Percentiles rank a stretch among this genome's conserved stretches.
Evolutionary conservation across 1,140 invertebrate species (phyloP).

Genomic region (Cydia splendana): DNA sequence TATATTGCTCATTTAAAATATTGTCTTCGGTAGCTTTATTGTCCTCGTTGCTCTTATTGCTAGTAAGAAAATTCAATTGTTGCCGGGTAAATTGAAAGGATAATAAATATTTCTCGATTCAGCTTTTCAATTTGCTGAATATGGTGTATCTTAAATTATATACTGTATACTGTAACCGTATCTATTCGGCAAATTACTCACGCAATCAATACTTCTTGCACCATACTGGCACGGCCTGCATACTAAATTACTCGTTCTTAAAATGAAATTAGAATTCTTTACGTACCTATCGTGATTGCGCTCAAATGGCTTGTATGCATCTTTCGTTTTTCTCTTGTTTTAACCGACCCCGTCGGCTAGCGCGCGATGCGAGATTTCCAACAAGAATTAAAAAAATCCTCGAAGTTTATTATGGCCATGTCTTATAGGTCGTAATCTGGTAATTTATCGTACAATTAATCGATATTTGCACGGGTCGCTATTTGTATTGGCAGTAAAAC

Average conservation of each 20-base stretch:
- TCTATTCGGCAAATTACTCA: not conserved
- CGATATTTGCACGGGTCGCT: not conserved
- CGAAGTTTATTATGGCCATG: not conserved
- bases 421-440: not conserved
- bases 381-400: conserved; percentile 5
- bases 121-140: not conserved
- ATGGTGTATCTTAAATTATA: not conserved
- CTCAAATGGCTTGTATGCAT: conserved; percentile 45
- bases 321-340: conserved; percentile 40
- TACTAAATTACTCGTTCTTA: conserved; percentile 43
- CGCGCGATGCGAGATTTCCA: not conserved
- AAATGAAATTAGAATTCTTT: conserved; percentile 59
- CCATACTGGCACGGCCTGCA: conserved; percentile 45
- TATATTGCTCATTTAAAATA: conserved; percentile 28
- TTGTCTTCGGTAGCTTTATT: conserved; percentile 19
- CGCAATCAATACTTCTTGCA: conserved; percentile 38
- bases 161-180: not conserved
- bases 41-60: not conserved
- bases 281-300: conserved; percentile 49
- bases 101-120: not conserved
- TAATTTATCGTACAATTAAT: not conserved
- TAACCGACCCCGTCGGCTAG: not conserved
- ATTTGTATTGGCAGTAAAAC: not conserved
- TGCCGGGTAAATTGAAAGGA: not conserved
- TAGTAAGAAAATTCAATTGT: conserved; percentile 6